phyloP scores from a whole-genome alignment of 2,888 invertebrate genomes.

The Herminia tarsipennalis region DNA sequence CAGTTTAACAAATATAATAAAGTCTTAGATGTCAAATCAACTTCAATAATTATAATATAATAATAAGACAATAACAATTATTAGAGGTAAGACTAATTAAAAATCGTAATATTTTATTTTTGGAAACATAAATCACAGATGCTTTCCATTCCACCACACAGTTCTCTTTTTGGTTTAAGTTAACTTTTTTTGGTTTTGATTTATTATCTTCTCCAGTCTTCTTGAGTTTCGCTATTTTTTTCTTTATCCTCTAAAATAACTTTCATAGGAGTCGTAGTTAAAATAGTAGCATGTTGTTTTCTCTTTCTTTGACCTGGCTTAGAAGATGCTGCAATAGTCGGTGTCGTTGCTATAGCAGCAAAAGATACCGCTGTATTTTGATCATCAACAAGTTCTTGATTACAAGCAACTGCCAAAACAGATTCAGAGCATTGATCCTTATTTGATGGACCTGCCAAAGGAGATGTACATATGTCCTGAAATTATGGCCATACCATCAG shows the following conservation, averaged over 20 bases:
- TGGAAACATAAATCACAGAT: too few species aligned
- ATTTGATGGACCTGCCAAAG: too few species aligned
- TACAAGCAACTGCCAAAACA: too few species aligned
- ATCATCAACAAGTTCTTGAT: too few species aligned
- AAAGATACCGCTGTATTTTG: too few species aligned
- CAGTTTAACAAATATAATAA: neutral
- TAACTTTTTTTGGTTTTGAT: constrained; percentile 31
- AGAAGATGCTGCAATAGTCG: constrained; percentile 36
- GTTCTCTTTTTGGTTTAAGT: constrained; percentile 29
- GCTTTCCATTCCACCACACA: constrained; percentile 27
- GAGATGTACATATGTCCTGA: too few species aligned
- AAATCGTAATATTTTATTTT: neutral
- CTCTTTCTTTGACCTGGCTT: constrained; percentile 27
- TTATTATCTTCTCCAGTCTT: constrained; percentile 25
- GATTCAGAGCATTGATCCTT: too few species aligned
- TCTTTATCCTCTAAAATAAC: constrained; percentile 24
- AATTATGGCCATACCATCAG: too few species aligned
- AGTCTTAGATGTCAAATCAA: neutral
- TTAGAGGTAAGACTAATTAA: neutral
- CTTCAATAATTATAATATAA: neutral
- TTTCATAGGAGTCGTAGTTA: constrained; percentile 10
- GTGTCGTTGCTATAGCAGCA: too few species aligned
- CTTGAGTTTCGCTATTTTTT: constrained; percentile 29
- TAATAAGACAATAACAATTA: too few species aligned
- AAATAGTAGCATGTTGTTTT: constrained; percentile 32